Evolutionary conservation across 2,888 invertebrate species (phyloP), one percentile per base, ranked within the genome.

Genomic region (Drosophila fungiperda): DNA sequence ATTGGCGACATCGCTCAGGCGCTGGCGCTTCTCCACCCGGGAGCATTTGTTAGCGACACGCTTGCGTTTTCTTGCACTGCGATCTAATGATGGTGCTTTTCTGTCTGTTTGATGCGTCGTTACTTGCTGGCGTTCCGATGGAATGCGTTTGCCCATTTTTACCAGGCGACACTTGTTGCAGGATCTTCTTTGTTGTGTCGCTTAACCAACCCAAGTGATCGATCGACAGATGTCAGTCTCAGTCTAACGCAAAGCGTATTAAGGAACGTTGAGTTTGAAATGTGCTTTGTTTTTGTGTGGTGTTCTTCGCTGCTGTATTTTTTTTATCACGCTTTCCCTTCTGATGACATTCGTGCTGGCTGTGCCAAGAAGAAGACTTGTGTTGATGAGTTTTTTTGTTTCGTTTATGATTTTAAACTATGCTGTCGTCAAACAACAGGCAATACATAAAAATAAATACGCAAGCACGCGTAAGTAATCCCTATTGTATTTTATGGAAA

Each of bases 121-220:
- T 60, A 63, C 64, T 64, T 79, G 71, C 45, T 83, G 76, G 68
- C 90, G 90, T 59, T 86, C 87, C 61, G 89, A 40, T 17, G 83
- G 64, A 70, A 91, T 87, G 36, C 93, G 89, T 78, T 93, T 92
- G 61, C 92, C 92, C 92, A 92, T 92, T 29, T 73, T 79, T 69
- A 59, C 66, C 54, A 71, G 42, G 66, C 54, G 62, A 26, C 53
- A 58, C 49, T 63, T 26, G 50, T 52, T 53, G 32, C 20, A 53
- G 45, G 20, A 50, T 32, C 17, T 1, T 26, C 20, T n/a, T 36
- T 15, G 45, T 23, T 45, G 15, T 15, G 23, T 50, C 29, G 42
- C 53, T 45, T 45, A 45, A 45, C 15, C 33, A 55, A 32, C 29
- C 8, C 33, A 26, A 45, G 48, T 42, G 40, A 42, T 54, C 36